Conservation (phyloP, 2,888 invertebrate species). For the Cerastis rubricosa region DNA sequence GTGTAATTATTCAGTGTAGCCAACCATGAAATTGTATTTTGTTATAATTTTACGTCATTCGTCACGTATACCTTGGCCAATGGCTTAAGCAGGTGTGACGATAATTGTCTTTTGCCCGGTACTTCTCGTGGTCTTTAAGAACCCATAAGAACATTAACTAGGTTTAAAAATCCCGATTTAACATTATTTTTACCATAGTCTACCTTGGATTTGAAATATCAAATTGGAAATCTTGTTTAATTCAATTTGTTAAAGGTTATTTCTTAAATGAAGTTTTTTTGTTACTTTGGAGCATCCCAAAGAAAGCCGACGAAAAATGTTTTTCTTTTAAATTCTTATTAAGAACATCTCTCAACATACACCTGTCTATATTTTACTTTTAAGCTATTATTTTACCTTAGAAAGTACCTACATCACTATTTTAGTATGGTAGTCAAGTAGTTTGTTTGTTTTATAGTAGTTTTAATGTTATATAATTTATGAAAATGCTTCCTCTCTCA, state of each 20-base stretch:
- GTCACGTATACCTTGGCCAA: conserved; percentile 28
- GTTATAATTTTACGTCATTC: conserved; percentile 32
- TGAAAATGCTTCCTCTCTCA: too few species aligned
- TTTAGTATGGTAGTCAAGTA: too few species aligned
- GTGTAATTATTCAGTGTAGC: conserved; percentile 23
- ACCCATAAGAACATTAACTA: background rate
- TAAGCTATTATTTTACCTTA: too few species aligned
- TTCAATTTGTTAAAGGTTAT: background rate
- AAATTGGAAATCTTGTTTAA: background rate
- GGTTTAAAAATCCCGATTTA: background rate
- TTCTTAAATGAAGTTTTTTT: background rate
- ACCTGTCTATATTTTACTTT: too few species aligned
- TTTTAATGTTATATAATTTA: too few species aligned
- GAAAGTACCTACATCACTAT: too few species aligned
- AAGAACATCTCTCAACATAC: too few species aligned
- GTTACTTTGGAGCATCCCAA: background rate
- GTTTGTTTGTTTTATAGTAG: too few species aligned
- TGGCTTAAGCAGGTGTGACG: conserved; percentile 32
- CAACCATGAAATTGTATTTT: conserved; percentile 42
- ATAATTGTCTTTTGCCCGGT: background rate
- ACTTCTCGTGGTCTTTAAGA: background rate
- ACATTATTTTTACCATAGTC: background rate
- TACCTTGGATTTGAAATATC: background rate
- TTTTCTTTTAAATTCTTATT: too few species aligned
- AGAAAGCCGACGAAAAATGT: too few species aligned